These are phyloP conservation scores for Lepidurus arcticus DNA, from an alignment of 1,140 invertebrate species.

Conservation along the genomic window DNA sequence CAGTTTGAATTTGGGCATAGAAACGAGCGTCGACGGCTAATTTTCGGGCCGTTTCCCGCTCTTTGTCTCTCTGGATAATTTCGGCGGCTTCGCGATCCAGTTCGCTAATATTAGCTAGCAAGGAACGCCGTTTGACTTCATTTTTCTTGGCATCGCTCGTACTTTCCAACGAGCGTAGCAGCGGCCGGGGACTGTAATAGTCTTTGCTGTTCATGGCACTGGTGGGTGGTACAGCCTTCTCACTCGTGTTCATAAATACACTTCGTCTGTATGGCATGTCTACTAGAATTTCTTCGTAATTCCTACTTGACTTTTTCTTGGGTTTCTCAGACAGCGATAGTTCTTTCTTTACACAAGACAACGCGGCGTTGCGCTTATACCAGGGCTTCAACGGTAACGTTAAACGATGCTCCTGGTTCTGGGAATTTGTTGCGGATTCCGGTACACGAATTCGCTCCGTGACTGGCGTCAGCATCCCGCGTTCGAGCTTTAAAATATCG, in stretches of 20 bases:
- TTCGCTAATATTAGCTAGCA: slow-evolving; percentile 72
- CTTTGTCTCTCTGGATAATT: slow-evolving; percentile 58
- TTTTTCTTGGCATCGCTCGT: slow-evolving; percentile 37
- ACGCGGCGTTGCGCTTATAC: slow-evolving; percentile 53
- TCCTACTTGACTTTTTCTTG: slow-evolving; percentile 22
- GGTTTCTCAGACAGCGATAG: slow-evolving; percentile 33
- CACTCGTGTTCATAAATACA: slow-evolving; percentile 19
- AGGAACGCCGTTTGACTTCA: slow-evolving; percentile 52
- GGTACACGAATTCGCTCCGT: slow-evolving; percentile 33
- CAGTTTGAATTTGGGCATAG: slow-evolving; percentile 39
- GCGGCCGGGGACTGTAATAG: slow-evolving; percentile 11
- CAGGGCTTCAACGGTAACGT: slow-evolving; percentile 55
- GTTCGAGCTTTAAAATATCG: slow-evolving; percentile 49
- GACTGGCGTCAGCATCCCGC: slow-evolving; percentile 45
- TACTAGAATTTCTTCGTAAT: slow-evolving; percentile 38
- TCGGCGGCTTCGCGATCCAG: slow-evolving; percentile 68
- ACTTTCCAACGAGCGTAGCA: background rate
- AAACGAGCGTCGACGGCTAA: slow-evolving; percentile 43
- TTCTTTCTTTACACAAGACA: slow-evolving; percentile 19
- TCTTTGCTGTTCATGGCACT: slow-evolving; percentile 18
- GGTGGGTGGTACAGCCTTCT: background rate
- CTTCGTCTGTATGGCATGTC: slow-evolving; percentile 39
- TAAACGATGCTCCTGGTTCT: slow-evolving; percentile 31
- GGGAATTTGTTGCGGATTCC: background rate
- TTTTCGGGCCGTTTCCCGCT: slow-evolving; percentile 42